phyloP scores from a whole-genome alignment of 2,113 vertebrate genomes.

The Peromyscus californicus region DNA sequence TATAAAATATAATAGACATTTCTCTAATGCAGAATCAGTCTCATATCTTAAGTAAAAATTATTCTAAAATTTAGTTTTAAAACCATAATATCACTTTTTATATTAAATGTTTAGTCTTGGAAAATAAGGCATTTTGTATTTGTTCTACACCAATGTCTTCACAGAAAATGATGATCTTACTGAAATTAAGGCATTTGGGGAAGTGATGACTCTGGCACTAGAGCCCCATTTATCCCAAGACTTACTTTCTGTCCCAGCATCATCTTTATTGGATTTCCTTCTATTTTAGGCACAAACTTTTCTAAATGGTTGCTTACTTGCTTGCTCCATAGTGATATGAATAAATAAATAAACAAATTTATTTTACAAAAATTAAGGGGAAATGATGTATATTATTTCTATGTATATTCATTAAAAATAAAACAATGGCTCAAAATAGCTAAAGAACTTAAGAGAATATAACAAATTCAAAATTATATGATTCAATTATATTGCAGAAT shows the following conservation, averaged over 20 bases:
- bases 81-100: neutral
- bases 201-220: neutral
- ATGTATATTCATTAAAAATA: neutral
- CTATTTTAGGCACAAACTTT: neutral
- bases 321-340: too few relatives aligned
- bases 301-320: neutral
- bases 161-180: neutral
- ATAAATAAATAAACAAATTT: neutral
- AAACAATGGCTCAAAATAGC: neutral
- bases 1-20: neutral
- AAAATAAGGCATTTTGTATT: neutral
- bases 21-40: neutral
- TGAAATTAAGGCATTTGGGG: neutral
- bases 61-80: neutral
- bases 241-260: neutral
- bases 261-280: neutral
- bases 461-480: neutral
- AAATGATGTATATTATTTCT: neutral
- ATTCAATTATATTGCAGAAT: neutral
- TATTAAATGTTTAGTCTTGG: neutral
- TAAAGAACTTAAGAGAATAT: constrained; percentile 5
- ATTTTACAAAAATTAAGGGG: neutral
- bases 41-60: neutral
- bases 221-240: neutral
- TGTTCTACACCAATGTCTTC: neutral